Evolutionary conservation across 2,888 invertebrate genomes (phyloP), one percentile per base, ranked within the genome.

Genomic region (Argynnis bischoffii): DNA sequence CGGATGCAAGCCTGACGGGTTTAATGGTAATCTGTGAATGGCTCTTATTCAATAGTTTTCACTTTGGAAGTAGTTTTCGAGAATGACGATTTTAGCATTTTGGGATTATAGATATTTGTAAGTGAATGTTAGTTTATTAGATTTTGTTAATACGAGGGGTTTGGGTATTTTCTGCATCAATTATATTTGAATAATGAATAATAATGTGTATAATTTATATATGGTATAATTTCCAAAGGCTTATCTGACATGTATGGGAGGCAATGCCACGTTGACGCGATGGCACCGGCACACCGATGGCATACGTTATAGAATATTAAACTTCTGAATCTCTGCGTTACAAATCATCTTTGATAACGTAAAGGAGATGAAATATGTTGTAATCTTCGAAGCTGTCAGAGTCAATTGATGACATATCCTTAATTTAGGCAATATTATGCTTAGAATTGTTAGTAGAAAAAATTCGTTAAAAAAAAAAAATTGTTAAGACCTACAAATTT

Each of bases 1-100:
- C 76, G 78, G 77, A 79, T 83, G 79, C 77, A 77, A 77, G 77
- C 73, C 75, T 77, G 76, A 72, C 78, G 77, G 76, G 75, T 78
- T 79, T 79, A 78, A 72, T 74, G 73, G 75, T 76, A 76, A 79
- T 76, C 76, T 74, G 72, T 69, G 72, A 77, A 71, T 75, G 74
- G 72, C 72, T 72, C 76, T 71, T 66, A 75, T 72, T 75, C 61
- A 66, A 63, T 53, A 57, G 63, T 57, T 65, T 74, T 64, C 70
- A 72, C 59, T 69, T 59, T 46, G 53, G 31, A 51, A 60, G 66
- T 50, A 55, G 55, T 51, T 57, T 46, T 50, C 26, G 21, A 31
- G 51, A 67, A 47, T 51, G 63, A 57, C 68, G 61, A 66, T 67
- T 67, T 66, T n/a, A 35, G 54, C 35, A 61, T 57, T 47, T 47